Conservation (phyloP, 2,797 vertebrate genomes). For the Lepus townsendii region DNA sequence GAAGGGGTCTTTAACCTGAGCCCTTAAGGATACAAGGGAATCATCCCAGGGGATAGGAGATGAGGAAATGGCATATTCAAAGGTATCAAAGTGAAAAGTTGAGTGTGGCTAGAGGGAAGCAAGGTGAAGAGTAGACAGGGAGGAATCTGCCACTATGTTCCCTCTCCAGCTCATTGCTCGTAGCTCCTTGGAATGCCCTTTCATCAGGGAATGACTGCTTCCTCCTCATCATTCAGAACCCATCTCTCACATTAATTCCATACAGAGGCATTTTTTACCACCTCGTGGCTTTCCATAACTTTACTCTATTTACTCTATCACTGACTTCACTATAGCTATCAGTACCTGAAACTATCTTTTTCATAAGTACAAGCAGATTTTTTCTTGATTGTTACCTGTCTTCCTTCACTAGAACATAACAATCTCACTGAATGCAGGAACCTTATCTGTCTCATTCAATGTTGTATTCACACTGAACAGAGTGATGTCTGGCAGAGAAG, state of each 20-base stretch:
- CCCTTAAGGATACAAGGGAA: not conserved
- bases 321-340: not conserved
- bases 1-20: slow-evolving; percentile 3
- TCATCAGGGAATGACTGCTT: not conserved
- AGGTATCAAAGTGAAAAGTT: slow-evolving; percentile 1
- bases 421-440: not conserved
- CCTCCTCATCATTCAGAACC: not conserved
- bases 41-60: not conserved
- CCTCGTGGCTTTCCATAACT: not conserved
- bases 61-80: slow-evolving; percentile 12
- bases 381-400: not conserved
- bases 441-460: not conserved
- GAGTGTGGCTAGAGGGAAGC: not conserved
- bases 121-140: not conserved
- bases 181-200: not conserved
- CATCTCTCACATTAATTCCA: not conserved
- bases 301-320: not conserved
- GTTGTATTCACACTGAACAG: not conserved
- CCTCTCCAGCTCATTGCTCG: not conserved
- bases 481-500: not conserved
- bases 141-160: not conserved
- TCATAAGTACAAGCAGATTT: not conserved
- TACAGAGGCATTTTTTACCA: not conserved
- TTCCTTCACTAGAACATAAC: not conserved
- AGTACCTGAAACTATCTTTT: not conserved